Percentiles rank a stretch among this genome's conserved stretches.
phyloP scores from a whole-genome alignment of 1,140 invertebrate genomes.

The Parasteatoda tepidariorum region DNA sequence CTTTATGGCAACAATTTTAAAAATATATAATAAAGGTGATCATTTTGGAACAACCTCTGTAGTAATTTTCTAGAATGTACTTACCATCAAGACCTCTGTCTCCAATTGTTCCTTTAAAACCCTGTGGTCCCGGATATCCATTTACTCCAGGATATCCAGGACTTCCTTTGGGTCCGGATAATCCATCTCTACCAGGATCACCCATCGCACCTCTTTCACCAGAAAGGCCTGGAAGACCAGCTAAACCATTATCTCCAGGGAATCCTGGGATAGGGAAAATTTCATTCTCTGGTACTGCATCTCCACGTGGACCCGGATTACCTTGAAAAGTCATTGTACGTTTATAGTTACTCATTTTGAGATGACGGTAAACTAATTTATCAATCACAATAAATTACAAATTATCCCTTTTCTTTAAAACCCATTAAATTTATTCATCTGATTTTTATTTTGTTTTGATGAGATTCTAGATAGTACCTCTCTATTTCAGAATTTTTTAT shows the following conservation, averaged over 20 bases:
- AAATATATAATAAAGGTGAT: too few species aligned
- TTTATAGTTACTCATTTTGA: background rate
- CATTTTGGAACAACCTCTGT: too few species aligned
- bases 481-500: too few species aligned
- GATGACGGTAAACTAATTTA: too few species aligned
- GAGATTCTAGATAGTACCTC: too few species aligned
- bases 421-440: too few species aligned
- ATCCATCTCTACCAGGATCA: slow-evolving; percentile 50
- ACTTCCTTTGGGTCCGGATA: slow-evolving; percentile 32
- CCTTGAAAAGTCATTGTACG: background rate
- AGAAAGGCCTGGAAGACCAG: slow-evolving; percentile 63
- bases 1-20: too few species aligned
- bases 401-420: too few species aligned
- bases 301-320: slow-evolving; percentile 9
- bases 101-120: slow-evolving; percentile 17
- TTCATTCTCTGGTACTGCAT: background rate
- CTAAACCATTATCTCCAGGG: slow-evolving; percentile 22
- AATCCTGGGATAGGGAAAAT: slow-evolving; percentile 7
- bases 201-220: slow-evolving; percentile 73
- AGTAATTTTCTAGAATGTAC: too few species aligned
- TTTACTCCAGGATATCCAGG: slow-evolving; percentile 30
- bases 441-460: too few species aligned
- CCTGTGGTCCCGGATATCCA: slow-evolving; percentile 28
- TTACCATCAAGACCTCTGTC: slow-evolving; percentile 42
- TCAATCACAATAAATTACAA: too few species aligned